Evolutionary conservation across 1,140 invertebrate genomes (phyloP).

Genomic region (Leptonema lineaticorne): DNA sequence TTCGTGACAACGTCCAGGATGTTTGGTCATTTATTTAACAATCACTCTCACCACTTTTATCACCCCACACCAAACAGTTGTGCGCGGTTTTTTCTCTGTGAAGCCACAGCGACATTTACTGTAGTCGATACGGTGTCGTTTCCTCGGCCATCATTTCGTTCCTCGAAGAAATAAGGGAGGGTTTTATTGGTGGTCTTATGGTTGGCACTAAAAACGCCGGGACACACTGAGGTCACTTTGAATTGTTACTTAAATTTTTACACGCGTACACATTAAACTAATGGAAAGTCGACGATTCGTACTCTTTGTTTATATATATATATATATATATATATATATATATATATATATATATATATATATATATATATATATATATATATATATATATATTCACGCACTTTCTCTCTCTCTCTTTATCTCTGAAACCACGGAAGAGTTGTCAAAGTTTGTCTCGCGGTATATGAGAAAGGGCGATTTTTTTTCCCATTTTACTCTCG

Average conservation of each 20-base stretch:
- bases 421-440: too few relatives aligned
- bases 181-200: not conserved
- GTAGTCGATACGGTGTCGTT: too few relatives aligned
- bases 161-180: not conserved
- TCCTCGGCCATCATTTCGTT: not conserved
- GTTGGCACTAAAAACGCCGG: not conserved
- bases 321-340: not conserved
- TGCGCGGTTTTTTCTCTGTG: too few relatives aligned
- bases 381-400: too few relatives aligned
- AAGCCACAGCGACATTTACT: too few relatives aligned
- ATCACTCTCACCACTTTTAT: too few relatives aligned
- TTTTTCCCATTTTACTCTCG: too few relatives aligned
- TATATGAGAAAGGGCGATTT: too few relatives aligned
- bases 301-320: not conserved
- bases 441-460: too few relatives aligned
- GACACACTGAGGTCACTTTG: not conserved
- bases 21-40: constrained; percentile 30
- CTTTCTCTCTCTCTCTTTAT: too few relatives aligned
- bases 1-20: constrained; percentile 31
- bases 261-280: constrained; percentile 1
- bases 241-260: constrained; percentile 15
- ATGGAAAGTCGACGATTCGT: not conserved
- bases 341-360: not conserved
- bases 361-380: not conserved
- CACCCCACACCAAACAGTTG: too few relatives aligned